Base-by-base conservation (phyloP, 2,113 vertebrate species). In the Lophura nycthemera region DNA sequence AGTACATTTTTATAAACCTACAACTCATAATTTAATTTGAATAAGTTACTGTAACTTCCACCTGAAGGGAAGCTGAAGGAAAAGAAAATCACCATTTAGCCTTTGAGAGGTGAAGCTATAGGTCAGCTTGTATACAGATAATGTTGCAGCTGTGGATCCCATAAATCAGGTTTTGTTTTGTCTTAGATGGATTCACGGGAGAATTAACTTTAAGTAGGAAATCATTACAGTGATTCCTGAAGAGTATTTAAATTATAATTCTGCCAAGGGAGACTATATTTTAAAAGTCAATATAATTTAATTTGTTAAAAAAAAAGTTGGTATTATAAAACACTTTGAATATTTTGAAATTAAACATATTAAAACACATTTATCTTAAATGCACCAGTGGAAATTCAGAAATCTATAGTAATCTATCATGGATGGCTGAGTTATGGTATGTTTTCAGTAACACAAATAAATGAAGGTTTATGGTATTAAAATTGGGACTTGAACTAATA, bases 271-370 rank as follows among this genome's bases (percentile, higher is more conserved):
- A 83, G 15, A 7, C 48, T 20, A 52, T 95, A 25, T 80, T 86
- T 95, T 86, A 66, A 88, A 90, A 92, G 90, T 93, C 93, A 92
- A 47, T 96, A 85, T 59, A 84, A 59, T 54, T 19, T 82, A 91
- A 90, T 86, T 95, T 95, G 88, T 96, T 95, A 87, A 95, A 97
- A 97, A 94, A 97, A 97, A 94, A 82, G 83, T 67, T 89, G 22
- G 11, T 84, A 50, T 93, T 94, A 88, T 64, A 76, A 91, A 96
- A 70, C 86, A 77, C n/a, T 91, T 83, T 70, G 54, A 96, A 71
- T 95, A 90, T 85, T 75, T 86, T 80, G 63, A 94, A 97, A 94
- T 96, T 88, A 95, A 97, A 85, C 70, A 88, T 96, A 94, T 79
- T 93, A 93, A 93, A 97, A 30, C n/a, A 69, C 81, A 76, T 96